Conservation (phyloP, 2,113 vertebrate genomes). For the Geothlypis trichas region DNA sequence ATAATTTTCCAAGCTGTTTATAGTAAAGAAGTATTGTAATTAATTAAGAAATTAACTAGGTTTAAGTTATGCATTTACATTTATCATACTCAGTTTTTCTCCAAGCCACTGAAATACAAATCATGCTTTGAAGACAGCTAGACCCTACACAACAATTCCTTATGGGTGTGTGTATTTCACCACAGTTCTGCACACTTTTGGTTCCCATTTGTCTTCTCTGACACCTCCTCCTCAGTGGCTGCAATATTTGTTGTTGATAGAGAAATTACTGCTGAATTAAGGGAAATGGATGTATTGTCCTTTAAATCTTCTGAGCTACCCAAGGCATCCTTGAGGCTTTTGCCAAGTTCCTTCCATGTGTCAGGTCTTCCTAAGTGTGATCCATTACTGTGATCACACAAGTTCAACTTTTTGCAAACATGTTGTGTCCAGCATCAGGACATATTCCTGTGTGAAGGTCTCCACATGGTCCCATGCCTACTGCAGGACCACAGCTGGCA, state of each 20-base stretch:
- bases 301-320: not conserved
- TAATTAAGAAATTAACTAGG: slow-evolving; percentile 57
- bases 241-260: not conserved
- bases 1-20: slow-evolving; percentile 52
- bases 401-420: not conserved
- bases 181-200: not conserved
- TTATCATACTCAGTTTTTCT: slow-evolving; percentile 14
- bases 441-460: not conserved
- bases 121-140: not conserved
- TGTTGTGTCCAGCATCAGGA: not conserved
- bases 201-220: not conserved
- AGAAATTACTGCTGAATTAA: not conserved
- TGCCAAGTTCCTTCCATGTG: not conserved
- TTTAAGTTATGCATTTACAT: slow-evolving; percentile 38
- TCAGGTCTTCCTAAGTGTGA: not conserved
- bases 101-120: not conserved
- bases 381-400: not conserved
- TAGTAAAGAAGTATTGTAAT: slow-evolving; percentile 18
- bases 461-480: not conserved
- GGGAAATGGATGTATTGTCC: not conserved
- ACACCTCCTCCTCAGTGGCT: not conserved
- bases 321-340: not conserved
- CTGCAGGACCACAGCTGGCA: rapidly evolving
- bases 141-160: not conserved
- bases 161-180: not conserved